Base-by-base conservation (phyloP, 2,888 invertebrate species). In the Hirtodrosophila trivittata region DNA sequence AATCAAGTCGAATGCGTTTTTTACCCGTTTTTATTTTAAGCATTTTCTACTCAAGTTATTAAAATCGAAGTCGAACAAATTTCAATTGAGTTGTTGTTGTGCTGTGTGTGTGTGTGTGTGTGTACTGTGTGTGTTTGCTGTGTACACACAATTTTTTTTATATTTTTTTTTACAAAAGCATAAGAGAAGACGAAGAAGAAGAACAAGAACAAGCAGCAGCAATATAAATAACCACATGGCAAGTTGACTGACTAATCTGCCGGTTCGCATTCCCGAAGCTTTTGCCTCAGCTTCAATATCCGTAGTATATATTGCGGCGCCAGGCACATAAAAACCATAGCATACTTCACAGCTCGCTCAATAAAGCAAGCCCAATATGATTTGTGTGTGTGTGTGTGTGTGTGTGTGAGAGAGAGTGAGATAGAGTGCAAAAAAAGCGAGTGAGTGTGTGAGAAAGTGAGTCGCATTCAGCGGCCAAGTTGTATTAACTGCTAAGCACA, bases 331-430 rank as follows among this genome's bases (percentile, higher is more conserved):
- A 66, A 71, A 74, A 77, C 37, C 73, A 51, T 58, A 64, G 67
- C 63, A 64, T 63, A 76, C 80, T 77, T 65, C 60, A 42, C 58
- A 43, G 66, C 54, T 38, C 39, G 66, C 81, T 66, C 77, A 84
- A 78, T 81, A 74, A 73, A 70, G 58, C 77, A 70, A 68, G 37
- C 59, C 33, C 58, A 71, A 84, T 77, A 74, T 70, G 60, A 84
- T 70, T 80, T 67, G 47, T 28, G 38, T 21, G 26, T 12, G 33
- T 33, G 16, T 13, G 3, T 35, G 13, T 35, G 7, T 16, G 21
- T 1, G 39, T 37, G 37, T 37, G 14, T 13, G 37, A 3, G 37
- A 5, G 37, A 5, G 13, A 3, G 13, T 14, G 37, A n/a, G n/a
- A n/a, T n/a, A n/a, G n/a, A n/a, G n/a, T n/a, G n/a, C n/a, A n/a